Evolutionary conservation across 2,888 invertebrate species (phyloP).

Genomic region (Tenthredo mesomela): DNA sequence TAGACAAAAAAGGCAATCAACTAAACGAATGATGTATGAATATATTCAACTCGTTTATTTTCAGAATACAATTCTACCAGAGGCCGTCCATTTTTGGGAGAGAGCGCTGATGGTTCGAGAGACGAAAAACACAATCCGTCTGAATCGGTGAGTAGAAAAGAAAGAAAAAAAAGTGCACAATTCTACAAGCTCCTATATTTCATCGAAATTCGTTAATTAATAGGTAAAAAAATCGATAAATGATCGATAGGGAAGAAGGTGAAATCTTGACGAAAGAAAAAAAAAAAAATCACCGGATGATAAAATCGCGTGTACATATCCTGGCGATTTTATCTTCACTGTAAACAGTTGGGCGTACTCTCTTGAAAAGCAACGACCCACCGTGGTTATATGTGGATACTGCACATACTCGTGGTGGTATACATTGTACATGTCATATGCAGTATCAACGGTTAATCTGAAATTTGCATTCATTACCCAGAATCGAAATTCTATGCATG

Average conservation of each 20-base stretch:
- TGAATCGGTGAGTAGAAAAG: conserved; percentile 86
- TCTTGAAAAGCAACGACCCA: background rate
- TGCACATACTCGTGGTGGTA: background rate
- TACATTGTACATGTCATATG: background rate
- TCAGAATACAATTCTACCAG: conserved; percentile 93
- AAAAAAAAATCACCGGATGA: background rate
- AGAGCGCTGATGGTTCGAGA: conserved; percentile 93
- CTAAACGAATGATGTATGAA: conserved; percentile 26
- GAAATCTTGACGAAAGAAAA: no score
- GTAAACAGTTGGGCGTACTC: background rate
- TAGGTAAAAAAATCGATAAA: background rate
- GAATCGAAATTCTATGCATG: background rate
- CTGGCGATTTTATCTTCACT: background rate
- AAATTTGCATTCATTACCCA: conserved; percentile 23
- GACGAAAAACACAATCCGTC: conserved; percentile 90
- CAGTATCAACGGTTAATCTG: conserved; percentile 24
- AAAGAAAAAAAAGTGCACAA: no score
- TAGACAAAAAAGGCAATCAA: background rate
- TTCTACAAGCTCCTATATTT: background rate
- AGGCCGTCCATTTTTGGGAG: conserved; percentile 97
- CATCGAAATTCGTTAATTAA: background rate
- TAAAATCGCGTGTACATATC: conserved; percentile 16
- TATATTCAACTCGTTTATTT: conserved; percentile 68
- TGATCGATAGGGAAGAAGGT: background rate
- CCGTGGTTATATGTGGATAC: background rate